Conservation (phyloP, 2,797 vertebrate genomes). For the Thripadectes ignobilis region DNA sequence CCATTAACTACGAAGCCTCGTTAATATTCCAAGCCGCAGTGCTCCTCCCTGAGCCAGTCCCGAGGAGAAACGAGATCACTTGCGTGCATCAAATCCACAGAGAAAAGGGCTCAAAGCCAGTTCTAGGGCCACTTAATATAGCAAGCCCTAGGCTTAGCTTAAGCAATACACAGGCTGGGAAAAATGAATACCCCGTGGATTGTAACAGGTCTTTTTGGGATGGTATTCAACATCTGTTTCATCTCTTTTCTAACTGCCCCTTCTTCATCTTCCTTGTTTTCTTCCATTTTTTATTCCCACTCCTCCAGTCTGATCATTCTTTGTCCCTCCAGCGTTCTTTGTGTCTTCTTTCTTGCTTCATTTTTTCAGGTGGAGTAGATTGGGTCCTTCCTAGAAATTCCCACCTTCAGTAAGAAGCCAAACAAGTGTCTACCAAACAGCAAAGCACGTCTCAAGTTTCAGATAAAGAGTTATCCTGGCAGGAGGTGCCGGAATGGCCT, state of each 20-base stretch:
- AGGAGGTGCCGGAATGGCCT: not conserved
- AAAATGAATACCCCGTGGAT: not conserved
- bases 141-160: not conserved
- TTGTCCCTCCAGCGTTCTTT: not conserved
- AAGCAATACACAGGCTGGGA: not conserved
- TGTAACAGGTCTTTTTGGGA: not conserved
- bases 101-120: not conserved
- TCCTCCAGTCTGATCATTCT: not conserved
- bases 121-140: not conserved
- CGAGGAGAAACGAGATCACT: not conserved
- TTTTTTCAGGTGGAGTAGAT: not conserved
- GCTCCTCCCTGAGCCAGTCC: constrained; percentile 28
- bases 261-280: not conserved
- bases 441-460: not conserved
- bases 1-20: not conserved
- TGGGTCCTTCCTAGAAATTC: not conserved
- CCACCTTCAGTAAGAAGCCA: not conserved
- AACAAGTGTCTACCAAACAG: not conserved
- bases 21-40: constrained; percentile 43
- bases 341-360: not conserved
- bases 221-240: not conserved
- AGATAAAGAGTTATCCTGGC: not conserved
- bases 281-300: not conserved
- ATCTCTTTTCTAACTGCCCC: not conserved
- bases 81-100: not conserved